These are phyloP conservation scores for Amphimedon queenslandica DNA, from an alignment of 37 sponge, comb jelly and placozoan species.

Conservation along the genomic window DNA sequence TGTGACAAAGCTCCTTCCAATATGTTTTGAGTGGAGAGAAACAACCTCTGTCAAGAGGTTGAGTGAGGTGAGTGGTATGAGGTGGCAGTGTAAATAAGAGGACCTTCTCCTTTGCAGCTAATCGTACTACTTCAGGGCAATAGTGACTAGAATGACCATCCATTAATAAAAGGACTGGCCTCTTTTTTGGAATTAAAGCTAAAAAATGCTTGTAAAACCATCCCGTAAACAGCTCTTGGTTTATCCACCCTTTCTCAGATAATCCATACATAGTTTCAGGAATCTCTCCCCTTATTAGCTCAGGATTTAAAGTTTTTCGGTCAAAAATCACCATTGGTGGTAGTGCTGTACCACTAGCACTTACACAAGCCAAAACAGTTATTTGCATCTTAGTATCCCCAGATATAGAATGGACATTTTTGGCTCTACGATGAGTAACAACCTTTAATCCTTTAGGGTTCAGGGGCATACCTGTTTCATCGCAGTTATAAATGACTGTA, in stretches of 20 bases:
- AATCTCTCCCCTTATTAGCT: constrained; percentile 12
- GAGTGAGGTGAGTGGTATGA: constrained; percentile 27
- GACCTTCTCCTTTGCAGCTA: constrained; percentile 13
- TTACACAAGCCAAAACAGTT: constrained; percentile 11
- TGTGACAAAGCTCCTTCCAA: constrained; percentile 24
- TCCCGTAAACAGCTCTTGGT: constrained; percentile 13
- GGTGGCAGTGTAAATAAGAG: constrained; percentile 26
- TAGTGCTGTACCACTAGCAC: background rate
- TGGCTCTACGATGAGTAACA: background rate
- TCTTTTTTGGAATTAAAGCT: background rate
- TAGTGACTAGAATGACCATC: constrained; percentile 31
- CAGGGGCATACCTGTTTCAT: constrained; percentile 8
- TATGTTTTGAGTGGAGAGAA: constrained; percentile 20
- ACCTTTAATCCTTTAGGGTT: background rate
- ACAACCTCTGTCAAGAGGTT: constrained; percentile 32
- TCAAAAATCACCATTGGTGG: constrained; percentile 8
- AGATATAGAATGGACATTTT: background rate
- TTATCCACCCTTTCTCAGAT: constrained; percentile 32
- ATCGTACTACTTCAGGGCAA: constrained; percentile 1
- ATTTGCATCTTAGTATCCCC: constrained; percentile 2
- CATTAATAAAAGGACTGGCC: constrained; percentile 22
- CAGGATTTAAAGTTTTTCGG: background rate
- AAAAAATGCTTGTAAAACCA: constrained; percentile 30
- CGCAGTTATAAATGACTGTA: background rate
- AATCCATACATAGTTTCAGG: constrained; percentile 28